Evolutionary conservation across 2,797 vertebrate species (phyloP), one percentile per base, ranked within the genome.

Genomic region (Malurus leucopterus): DNA sequence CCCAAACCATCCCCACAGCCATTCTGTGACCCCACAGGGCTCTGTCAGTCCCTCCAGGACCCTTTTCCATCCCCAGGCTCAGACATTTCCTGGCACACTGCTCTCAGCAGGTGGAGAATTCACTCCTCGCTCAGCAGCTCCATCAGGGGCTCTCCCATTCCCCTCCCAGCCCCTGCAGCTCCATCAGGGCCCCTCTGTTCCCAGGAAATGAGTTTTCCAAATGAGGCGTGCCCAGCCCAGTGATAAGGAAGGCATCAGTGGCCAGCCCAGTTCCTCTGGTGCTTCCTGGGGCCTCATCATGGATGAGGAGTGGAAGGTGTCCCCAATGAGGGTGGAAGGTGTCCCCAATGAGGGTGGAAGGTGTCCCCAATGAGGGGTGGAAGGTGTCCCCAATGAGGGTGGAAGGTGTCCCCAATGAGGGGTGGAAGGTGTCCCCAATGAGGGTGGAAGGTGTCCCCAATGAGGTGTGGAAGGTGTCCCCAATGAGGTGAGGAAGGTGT

Each of bases 201-300:
- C 49, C 68, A 73, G 80, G 71, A 92, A 91, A 86, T 76, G 41
- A 93, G 50, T 50, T 93, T 94, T 81, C 90, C 84, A 70, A 54
- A 68, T 50, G 81, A 88, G 32, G 14, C 13, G 2, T 59, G 71
- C 30, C 69, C 7, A 2, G 23, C 55, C 27, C 36, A 8, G 11
- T 5, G 50, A 73, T 78, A 53, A 73, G 55, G 71, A 11, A 57
- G 32, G 29, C 44, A 59, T 30, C 69, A 30, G 1, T 15, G 23
- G 32, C 24, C 65, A 27, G 29, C 6, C 51, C 67, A 49, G 9
- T 47, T 64, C 62, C 51, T 88, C 44, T 36, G 57, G 69, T 69
- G 15, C 27, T 67, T 78, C n/a, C 36, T 69, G 14, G 19, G 6
- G 11, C 44, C n/a, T 43, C 41, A 4, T n/a, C n/a, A 32, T 69